Conservation (phyloP, 1,140 invertebrate genomes). For the Platorchestia sp. region DNA sequence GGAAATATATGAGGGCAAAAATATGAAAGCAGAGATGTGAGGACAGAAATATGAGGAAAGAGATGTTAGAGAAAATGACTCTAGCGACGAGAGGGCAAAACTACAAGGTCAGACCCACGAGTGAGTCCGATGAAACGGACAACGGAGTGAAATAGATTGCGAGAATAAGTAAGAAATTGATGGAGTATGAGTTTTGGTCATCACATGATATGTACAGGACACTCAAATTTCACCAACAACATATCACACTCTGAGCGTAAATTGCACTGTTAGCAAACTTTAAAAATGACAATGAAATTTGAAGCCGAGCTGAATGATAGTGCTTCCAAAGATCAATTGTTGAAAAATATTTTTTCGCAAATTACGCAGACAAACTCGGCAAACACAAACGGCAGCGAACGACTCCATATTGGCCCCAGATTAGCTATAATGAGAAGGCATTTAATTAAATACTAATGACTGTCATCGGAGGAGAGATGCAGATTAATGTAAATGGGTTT, state of each 20-base stretch:
- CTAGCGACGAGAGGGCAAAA: too few species aligned
- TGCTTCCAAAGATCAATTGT: not conserved
- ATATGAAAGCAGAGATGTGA: not conserved
- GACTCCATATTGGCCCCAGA: slow-evolving; percentile 42
- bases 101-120: too few species aligned
- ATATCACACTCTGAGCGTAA: not conserved
- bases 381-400: slow-evolving; percentile 16
- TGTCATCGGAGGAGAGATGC: slow-evolving; percentile 6
- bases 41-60: too few species aligned
- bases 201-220: too few species aligned
- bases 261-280: not conserved
- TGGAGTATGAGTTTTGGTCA: too few species aligned
- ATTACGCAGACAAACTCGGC: slow-evolving; percentile 35
- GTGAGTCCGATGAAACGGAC: too few species aligned
- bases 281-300: not conserved
- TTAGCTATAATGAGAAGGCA: slow-evolving; percentile 48
- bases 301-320: not conserved
- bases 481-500: not conserved
- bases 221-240: not conserved
- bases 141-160: too few species aligned
- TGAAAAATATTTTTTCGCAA: slow-evolving; percentile 14
- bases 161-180: too few species aligned
- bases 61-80: too few species aligned
- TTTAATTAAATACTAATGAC: slow-evolving; percentile 55
- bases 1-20: too few species aligned